Percentiles rank a stretch among this genome's conserved stretches.
These are phyloP conservation scores for Thomomys bottae DNA, from an alignment of 2,113 vertebrate genomes.

Conservation along the genomic window DNA sequence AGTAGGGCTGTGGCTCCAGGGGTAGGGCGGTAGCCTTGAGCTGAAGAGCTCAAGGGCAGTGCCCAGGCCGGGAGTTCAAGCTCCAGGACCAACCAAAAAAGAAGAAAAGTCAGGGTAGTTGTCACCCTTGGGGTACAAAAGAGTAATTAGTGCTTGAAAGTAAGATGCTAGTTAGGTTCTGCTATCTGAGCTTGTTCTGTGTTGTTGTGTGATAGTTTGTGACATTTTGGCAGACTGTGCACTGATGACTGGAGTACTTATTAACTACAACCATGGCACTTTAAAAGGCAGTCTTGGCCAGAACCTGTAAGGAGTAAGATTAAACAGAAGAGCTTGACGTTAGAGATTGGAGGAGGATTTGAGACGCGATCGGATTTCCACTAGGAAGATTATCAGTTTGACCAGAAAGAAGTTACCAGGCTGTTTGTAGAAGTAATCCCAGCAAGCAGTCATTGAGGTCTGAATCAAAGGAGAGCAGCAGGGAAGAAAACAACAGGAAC, in stretches of 20 bases:
- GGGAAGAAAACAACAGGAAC: background rate
- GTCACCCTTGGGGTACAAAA: too few relatives aligned
- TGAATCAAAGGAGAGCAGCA: background rate
- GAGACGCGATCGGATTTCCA: slow-evolving; percentile 46
- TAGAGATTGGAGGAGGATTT: slow-evolving; percentile 31
- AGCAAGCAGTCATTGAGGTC: background rate
- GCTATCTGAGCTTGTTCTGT: background rate
- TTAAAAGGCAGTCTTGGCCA: slow-evolving; percentile 3
- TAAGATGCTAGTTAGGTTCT: background rate
- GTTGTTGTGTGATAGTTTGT: background rate
- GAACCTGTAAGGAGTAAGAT: background rate
- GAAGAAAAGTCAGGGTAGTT: background rate
- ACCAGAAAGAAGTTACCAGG: background rate
- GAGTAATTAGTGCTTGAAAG: background rate
- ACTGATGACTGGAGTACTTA: background rate
- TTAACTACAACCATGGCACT: too few relatives aligned
- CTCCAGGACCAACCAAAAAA: too few relatives aligned
- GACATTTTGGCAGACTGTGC: background rate
- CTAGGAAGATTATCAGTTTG: slow-evolving; percentile 52
- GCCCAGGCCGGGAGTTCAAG: too few relatives aligned
- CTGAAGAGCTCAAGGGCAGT: background rate
- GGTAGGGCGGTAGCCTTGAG: background rate
- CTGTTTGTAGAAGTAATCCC: background rate
- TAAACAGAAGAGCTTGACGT: slow-evolving; percentile 16
- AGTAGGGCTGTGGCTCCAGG: too few relatives aligned